Evolutionary conservation across 2,888 invertebrate genomes (phyloP).

Genomic region (Dusona sp.): DNA sequence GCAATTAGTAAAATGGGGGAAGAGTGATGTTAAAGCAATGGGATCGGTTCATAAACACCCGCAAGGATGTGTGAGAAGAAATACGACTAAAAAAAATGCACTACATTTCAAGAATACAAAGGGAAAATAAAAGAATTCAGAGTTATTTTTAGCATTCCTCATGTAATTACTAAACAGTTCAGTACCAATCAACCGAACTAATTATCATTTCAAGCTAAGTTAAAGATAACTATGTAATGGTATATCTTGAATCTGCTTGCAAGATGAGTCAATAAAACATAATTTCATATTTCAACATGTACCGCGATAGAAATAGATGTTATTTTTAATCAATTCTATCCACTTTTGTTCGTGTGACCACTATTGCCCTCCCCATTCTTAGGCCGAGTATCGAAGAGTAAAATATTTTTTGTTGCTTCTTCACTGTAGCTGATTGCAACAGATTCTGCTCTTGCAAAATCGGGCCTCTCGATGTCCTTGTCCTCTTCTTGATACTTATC

Average conservation of each 20-base stretch:
- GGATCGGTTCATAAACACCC: too few species aligned
- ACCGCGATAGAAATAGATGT: not conserved
- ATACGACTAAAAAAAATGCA: too few species aligned
- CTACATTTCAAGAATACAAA: too few species aligned
- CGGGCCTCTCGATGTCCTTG: not conserved
- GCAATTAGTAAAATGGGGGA: too few species aligned
- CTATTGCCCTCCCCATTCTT: not conserved
- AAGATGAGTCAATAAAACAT: not conserved
- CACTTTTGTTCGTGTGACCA: not conserved
- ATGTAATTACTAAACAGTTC: not conserved
- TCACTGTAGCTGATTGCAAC: slow-evolving; percentile 31
- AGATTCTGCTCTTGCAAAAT: slow-evolving; percentile 34
- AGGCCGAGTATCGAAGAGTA: slow-evolving; percentile 2
- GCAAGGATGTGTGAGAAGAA: too few species aligned
- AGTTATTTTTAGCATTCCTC: too few species aligned
- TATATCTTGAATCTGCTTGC: not conserved
- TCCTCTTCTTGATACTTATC: not conserved
- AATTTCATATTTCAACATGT: not conserved
- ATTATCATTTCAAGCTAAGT: not conserved
- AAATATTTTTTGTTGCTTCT: slow-evolving; percentile 27
- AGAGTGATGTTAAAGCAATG: too few species aligned
- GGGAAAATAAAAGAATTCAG: not conserved
- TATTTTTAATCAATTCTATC: not conserved
- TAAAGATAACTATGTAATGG: too few species aligned
- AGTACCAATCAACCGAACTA: too few species aligned